Conservation (phyloP, 2,888 invertebrate species). For the Drosophila limbata region DNA sequence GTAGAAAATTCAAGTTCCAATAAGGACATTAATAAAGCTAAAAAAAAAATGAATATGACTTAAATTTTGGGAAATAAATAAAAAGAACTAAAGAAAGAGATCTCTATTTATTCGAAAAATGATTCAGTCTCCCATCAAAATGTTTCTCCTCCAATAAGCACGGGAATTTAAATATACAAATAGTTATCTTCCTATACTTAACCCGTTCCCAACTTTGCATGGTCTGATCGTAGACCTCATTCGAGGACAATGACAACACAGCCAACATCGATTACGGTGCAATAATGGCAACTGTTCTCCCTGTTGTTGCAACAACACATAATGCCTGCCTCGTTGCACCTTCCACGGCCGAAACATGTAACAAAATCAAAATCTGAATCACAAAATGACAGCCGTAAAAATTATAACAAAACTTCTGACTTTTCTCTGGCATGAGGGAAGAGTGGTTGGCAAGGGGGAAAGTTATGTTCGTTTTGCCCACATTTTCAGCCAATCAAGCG, state of each 20-base stretch:
- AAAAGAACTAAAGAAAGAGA: too few species aligned
- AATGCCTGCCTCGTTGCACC: constrained; percentile 26
- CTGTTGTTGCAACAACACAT: constrained; percentile 43
- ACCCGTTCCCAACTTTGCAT: too few species aligned
- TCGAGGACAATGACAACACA: neutral
- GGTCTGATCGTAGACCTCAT: neutral
- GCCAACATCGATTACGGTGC: constrained; percentile 21
- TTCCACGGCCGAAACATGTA: constrained; percentile 24
- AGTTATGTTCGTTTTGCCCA: constrained; percentile 53
- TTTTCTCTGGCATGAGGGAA: constrained; percentile 5
- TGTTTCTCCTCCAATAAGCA: too few species aligned
- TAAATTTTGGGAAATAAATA: too few species aligned
- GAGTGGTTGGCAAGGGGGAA: neutral
- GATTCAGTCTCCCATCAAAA: too few species aligned
- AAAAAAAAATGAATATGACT: too few species aligned
- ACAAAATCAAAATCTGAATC: constrained; percentile 70
- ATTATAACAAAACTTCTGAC: constrained; percentile 75
- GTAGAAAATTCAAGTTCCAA: too few species aligned
- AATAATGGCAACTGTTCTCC: constrained; percentile 45
- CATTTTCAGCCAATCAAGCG: constrained; percentile 78
- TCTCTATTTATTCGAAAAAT: too few species aligned
- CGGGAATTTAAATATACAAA: too few species aligned
- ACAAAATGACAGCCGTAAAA: constrained; percentile 73
- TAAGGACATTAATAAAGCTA: too few species aligned
- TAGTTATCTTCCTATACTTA: neutral